Evolutionary conservation across 2,888 invertebrate species (phyloP), one percentile per base, ranked within the genome.

Genomic region (Macaria liturata): DNA sequence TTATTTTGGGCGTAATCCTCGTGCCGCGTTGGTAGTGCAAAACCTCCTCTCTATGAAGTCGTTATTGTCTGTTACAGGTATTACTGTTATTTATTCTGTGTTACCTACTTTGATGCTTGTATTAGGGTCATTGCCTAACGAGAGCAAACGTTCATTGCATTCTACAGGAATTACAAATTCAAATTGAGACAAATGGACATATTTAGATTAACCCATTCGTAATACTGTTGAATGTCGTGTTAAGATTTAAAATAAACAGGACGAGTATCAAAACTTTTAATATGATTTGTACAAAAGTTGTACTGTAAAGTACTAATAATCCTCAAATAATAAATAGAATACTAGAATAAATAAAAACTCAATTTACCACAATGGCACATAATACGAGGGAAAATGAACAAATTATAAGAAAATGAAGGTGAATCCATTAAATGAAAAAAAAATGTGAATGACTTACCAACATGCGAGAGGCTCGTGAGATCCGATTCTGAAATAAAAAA

Each of bases 381-480:
- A 37, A 37, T 2, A 7, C 34, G 7, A 37, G 5, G 4, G 3
- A 37, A 37, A 37, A 37, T 7, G 7, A 37, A 4, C 4, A 6
- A 37, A 37, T 37, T 6, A 37, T 37, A 3, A 6, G 34, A 37
- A 4, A 34, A 37, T 3, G 7, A 37, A 37, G 0, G 5, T 37
- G 34, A 7, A 37, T 37, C 7, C 7, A 37, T 37, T 37, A 37
- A 37, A 6, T 34, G 6, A 6, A 57, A 64, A 55, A 61, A 61
- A 67, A 59, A 48, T 50, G 31, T 54, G 49, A 32, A 66, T 72
- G 59, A 93, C 94, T 94, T 88, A 94, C 94, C 94, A 84, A 94
- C 92, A 88, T 94, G 94, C 75, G 93, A 93, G 80, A 94, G 88
- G 78, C 91, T 91, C 81, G 94, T 93, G 83, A 94, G 88, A 85